A percentile compares a stretch with the other conserved stretches of the same genome.
phyloP scores from a whole-genome alignment of 2,113 vertebrate species.

The Megatriorchis doriae region DNA sequence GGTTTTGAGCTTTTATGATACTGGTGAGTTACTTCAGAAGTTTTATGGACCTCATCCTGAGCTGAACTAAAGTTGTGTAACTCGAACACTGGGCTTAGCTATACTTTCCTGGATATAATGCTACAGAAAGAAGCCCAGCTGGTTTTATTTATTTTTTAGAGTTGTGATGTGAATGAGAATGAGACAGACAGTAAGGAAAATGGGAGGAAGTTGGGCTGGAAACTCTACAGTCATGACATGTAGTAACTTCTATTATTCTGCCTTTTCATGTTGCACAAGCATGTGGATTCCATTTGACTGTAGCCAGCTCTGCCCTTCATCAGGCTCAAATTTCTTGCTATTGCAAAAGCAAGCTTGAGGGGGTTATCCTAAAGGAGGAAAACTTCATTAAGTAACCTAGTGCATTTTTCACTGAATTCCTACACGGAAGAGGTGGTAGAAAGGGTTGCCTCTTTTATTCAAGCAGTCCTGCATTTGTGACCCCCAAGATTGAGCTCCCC shows the following conservation, averaged over 20 bases:
- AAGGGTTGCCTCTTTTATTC: not conserved
- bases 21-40: conserved; percentile 62
- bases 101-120: conserved; percentile 29
- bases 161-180: conserved; percentile 56
- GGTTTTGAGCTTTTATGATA: conserved; percentile 61
- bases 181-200: conserved; percentile 53
- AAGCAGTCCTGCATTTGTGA: not conserved
- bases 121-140: conserved; percentile 49
- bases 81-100: conserved; percentile 32
- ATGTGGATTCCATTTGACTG: conserved; percentile 58
- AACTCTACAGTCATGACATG: conserved; percentile 55
- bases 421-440: accelerated
- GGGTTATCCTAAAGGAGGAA: not conserved
- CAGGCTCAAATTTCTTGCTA: conserved; percentile 35
- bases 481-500: not conserved
- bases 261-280: conserved; percentile 46
- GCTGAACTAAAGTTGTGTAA: conserved; percentile 52
- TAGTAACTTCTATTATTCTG: conserved; percentile 55
- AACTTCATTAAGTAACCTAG: not conserved
- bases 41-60: conserved; percentile 66
- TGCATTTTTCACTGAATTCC: not conserved
- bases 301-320: conserved; percentile 37
- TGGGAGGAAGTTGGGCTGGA: conserved; percentile 46
- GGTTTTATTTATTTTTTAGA: conserved; percentile 54
- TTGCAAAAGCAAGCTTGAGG: conserved; percentile 25